Evolutionary conservation across 2,888 invertebrate genomes (phyloP).

Genomic region (Fragum sueziense): DNA sequence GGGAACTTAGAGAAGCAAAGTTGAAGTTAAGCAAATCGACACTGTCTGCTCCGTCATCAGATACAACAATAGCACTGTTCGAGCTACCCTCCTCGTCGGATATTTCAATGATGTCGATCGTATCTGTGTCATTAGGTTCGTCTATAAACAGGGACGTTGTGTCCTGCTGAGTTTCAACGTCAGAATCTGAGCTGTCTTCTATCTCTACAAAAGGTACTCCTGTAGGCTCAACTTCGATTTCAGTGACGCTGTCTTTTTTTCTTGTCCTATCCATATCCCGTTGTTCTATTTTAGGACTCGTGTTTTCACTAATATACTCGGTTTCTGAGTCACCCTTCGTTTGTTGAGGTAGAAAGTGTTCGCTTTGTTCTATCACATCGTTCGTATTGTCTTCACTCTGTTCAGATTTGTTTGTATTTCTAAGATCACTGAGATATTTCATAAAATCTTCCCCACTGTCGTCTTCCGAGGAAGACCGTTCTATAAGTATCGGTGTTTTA

Average conservation of each 20-base stretch:
- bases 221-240: not conserved
- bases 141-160: not conserved
- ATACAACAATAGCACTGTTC: conserved; percentile 19
- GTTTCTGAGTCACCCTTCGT: not conserved
- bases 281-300: not conserved
- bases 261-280: not conserved
- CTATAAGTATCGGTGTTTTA: conserved; percentile 48
- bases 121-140: not conserved
- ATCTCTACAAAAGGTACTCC: conserved; percentile 4
- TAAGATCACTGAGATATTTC: conserved; percentile 50
- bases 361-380: not conserved
- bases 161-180: not conserved
- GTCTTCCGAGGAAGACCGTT: conserved; percentile 21
- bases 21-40: conserved; percentile 11
- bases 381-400: not conserved
- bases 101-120: not conserved
- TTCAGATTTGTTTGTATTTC: not conserved
- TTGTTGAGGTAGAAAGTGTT: too few species aligned
- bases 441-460: conserved; percentile 57
- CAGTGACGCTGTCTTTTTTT: not conserved
- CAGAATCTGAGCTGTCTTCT: not conserved
- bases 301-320: not conserved
- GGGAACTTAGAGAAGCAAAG: conserved; percentile 8
- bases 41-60: conserved; percentile 22
- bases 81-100: not conserved